phyloP scores from a whole-genome alignment of 92 coral and sea anemone species.

The Bergia puertoricense region DNA sequence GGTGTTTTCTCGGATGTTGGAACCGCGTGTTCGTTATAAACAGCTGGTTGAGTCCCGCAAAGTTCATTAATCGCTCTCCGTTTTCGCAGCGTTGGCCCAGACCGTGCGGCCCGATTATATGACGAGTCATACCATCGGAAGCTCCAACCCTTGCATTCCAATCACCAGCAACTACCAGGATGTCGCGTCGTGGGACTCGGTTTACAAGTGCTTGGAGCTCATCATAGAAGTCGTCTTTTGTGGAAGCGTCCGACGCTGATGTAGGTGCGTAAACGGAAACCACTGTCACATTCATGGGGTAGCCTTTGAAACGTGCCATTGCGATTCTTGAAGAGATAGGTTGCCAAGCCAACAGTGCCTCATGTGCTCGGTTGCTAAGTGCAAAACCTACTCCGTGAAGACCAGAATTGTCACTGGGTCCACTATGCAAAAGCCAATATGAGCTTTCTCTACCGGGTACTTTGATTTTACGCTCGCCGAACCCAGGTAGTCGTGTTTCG shows the following conservation, averaged over 20 bases:
- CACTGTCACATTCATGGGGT: no score
- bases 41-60: neutral
- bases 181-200: neutral
- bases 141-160: neutral
- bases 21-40: neutral
- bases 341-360: no score
- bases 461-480: no score
- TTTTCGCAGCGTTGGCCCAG: neutral
- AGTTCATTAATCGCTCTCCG: neutral
- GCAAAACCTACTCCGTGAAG: no score
- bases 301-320: no score
- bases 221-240: neutral
- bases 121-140: neutral
- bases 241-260: neutral
- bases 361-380: no score
- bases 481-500: no score
- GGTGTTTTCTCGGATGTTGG: neutral
- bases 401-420: no score
- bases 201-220: neutral
- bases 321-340: no score
- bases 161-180: no score
- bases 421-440: no score
- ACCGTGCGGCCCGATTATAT: neutral
- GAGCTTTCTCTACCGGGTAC: no score
- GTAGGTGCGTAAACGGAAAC: neutral